phyloP scores from a whole-genome alignment of 2,113 vertebrate species.

The Percina caprodes region DNA sequence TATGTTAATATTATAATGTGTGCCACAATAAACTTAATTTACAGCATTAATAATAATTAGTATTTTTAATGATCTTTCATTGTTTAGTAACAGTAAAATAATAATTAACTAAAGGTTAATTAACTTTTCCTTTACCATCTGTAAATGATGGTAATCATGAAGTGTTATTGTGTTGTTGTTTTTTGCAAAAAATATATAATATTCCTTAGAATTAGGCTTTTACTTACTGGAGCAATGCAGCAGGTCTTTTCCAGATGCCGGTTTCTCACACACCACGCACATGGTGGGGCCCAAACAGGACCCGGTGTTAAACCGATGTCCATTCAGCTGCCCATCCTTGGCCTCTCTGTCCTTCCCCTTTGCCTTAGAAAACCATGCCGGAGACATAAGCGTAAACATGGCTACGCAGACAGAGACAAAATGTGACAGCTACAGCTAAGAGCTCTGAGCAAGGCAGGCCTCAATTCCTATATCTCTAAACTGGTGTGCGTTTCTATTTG shows the following conservation, averaged over 20 bases:
- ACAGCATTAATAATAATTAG: no score
- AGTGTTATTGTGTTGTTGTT: no score
- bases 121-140: no score
- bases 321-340: constrained; percentile 88
- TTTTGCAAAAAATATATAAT: background rate
- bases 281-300: constrained; percentile 85
- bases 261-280: constrained; percentile 92
- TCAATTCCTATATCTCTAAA: background rate
- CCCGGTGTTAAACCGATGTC: constrained; percentile 88
- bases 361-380: constrained; percentile 83
- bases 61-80: no score
- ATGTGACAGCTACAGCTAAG: background rate
- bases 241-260: constrained; percentile 89
- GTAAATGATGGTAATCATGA: no score
- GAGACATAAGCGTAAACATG: constrained; percentile 55
- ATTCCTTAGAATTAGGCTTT: background rate
- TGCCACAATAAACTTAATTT: no score
- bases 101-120: no score
- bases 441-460: background rate
- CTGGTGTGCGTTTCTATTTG: constrained; percentile 23
- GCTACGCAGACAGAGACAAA: background rate
- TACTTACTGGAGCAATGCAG: constrained; percentile 92
- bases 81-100: no score
- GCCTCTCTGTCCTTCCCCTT: constrained; percentile 92
- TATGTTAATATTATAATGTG: no score